Base-by-base conservation (phyloP, 2,888 invertebrate species). In the Artemia sinica region DNA sequence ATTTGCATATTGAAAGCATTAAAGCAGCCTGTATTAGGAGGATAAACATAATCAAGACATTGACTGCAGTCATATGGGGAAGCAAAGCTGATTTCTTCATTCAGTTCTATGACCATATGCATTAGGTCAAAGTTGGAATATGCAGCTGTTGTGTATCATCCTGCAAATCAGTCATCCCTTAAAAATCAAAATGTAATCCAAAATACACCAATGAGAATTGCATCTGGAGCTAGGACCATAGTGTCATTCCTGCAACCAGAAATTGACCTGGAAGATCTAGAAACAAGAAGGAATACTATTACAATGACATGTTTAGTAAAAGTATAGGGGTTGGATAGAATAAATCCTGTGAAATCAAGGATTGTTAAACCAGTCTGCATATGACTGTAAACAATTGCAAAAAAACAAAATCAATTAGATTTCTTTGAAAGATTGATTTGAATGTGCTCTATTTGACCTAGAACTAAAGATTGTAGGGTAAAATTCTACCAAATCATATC, bases 291-390 rank as follows among this genome's bases (percentile, higher is more conserved):
- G 7, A 58, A 58, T 14, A 14, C 14, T n/a, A n/a, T 14, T n/a
- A 14, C 58, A n/a, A 8, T 58, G 1, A 7, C 1, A 41, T 41
- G 6, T 41, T 41, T 41, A 41, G 3, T 6, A 41, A 41, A 41
- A 41, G 6, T 6, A 41, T 58, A 14, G 58, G 14, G 7, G 14
- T n/a, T 9, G 8, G 9, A 58, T 58, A 7, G 14, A 14, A 9
- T 9, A 58, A 58, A 58, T 8, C 58, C 58, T 8, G 58, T 8
- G 58, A 58, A 14, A 58, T 58, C 58, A 8, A 58, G 58, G 58
- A 58, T 58, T 14, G 58, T 58, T n/a, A 58, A 58, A 58, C 58
- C 58, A 58, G 58, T n/a, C n/a, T 14, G 58, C 6, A 8, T 58
- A 14, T 58, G n/a, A 58, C 9, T 7, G 58, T 9, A 58, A 58